Evolutionary conservation across 1,140 invertebrate species (phyloP).

Genomic region (Mactra quadrangularis): DNA sequence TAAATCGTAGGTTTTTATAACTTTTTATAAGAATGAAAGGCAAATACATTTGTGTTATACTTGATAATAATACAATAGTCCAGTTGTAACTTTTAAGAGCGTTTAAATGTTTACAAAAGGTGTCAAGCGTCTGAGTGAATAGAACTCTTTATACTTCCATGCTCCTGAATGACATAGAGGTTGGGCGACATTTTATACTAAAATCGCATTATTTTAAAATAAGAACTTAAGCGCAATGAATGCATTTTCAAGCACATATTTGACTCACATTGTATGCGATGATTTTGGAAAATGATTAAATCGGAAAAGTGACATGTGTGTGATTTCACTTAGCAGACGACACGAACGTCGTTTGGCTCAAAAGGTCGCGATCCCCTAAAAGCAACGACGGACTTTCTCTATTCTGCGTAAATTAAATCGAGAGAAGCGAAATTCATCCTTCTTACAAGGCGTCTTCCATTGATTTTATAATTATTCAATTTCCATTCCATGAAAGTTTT

Average conservation of each 20-base stretch:
- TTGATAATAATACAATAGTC: slow-evolving; percentile 33
- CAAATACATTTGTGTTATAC: too few relatives aligned
- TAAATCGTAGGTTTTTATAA: not conserved
- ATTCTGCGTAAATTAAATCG: too few relatives aligned
- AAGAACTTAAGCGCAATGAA: slow-evolving; percentile 12
- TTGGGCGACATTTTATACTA: slow-evolving; percentile 31
- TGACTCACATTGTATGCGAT: slow-evolving; percentile 25
- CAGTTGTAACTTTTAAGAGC: slow-evolving; percentile 44
- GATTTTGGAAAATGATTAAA: slow-evolving; percentile 19
- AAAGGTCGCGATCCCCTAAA: not conserved
- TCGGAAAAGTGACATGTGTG: slow-evolving; percentile 25
- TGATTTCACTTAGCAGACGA: slow-evolving; percentile 6
- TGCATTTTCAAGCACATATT: slow-evolving; percentile 39
- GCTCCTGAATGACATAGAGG: slow-evolving; percentile 29
- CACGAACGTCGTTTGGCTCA: not conserved
- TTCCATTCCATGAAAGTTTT: too few relatives aligned
- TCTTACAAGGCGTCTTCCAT: too few relatives aligned
- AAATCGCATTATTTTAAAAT: slow-evolving; percentile 18
- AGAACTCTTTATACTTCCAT: slow-evolving; percentile 6
- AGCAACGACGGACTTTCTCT: too few relatives aligned
- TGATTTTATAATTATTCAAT: too few relatives aligned
- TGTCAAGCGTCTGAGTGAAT: slow-evolving; percentile 58
- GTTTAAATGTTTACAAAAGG: slow-evolving; percentile 62
- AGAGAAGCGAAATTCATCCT: too few relatives aligned
- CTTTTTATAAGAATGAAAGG: slow-evolving; percentile 38